Evolutionary conservation across 2,888 invertebrate species (phyloP), one percentile per base, ranked within the genome.

Genomic region (Drosophila setosimentum): DNA sequence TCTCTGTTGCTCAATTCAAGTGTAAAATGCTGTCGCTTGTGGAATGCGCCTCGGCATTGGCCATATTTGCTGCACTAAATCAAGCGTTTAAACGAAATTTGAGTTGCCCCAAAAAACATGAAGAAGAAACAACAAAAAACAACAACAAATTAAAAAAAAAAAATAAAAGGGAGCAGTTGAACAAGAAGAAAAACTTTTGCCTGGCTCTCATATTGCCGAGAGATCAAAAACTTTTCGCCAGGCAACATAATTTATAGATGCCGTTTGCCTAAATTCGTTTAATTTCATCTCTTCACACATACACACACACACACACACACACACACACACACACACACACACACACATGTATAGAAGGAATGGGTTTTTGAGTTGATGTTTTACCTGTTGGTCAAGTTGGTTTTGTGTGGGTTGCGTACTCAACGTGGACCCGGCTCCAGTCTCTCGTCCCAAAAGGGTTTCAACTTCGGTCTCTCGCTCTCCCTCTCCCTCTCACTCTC

Each of bases 241-340:
- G 68, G 45, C 78, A 73, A 70, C 82, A 87, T 88, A 87, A 87
- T 87, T 89, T 89, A 87, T 87, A 87, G 90, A 87, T 88, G 83
- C 88, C 90, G 88, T 85, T 87, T 87, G 86, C 83, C 88, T 89
- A 85, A 87, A 87, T 87, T 85, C 90, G 88, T 88, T 87, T 89
- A 87, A 89, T 89, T 87, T 87, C 83, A 75, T 64, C 66, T 75
- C 70, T 63, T 66, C 73, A 65, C 80, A 71, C 78, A 54, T 75
- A 67, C 30, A n/a, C 49, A 24, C 11, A 37, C 40, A 21, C 37
- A 11, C 60, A 13, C 42, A 40, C 62, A 37, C 55, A 37, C 45
- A 45, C 30, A 11, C 21, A 16, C 29, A 29, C 49, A 30, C 49
- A 21, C 50, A 45, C 29, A n/a, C 48, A 58, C 62, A 53, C 59